Evolutionary conservation across 2,113 vertebrate species (phyloP).

Genomic region (Seriola aureovittata): DNA sequence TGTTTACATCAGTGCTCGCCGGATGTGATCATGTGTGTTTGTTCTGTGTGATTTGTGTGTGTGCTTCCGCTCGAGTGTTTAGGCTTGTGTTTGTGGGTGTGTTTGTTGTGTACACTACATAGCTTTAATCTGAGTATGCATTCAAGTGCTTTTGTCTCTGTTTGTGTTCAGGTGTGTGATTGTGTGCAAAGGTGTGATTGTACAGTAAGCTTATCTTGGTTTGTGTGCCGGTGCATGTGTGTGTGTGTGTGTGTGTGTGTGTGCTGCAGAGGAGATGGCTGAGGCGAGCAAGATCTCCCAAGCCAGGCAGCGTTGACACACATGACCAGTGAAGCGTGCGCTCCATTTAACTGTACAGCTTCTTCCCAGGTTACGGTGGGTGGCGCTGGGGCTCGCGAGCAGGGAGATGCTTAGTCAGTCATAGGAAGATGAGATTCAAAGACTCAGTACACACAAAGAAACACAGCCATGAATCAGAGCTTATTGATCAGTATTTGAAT

Average conservation of each 20-base stretch:
- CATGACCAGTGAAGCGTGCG: conserved; percentile 76
- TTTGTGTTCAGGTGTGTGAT: conserved; percentile 28
- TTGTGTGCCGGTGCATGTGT: conserved; percentile 30
- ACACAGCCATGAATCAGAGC: conserved; percentile 25
- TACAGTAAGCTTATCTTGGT: conserved; percentile 52
- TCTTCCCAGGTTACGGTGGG: conserved; percentile 61
- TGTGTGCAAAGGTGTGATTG: conserved; percentile 28
- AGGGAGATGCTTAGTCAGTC: conserved; percentile 41
- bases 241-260: not conserved
- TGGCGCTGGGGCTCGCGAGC: conserved; percentile 15
- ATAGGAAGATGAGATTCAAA: conserved; percentile 32
- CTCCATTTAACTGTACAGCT: conserved; percentile 77
- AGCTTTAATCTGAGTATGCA: conserved; percentile 27
- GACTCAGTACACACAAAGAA: conserved; percentile 23
- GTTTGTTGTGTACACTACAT: not conserved
- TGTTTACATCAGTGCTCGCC: conserved; percentile 36
- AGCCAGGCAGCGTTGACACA: conserved; percentile 68
- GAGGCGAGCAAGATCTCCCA: conserved; percentile 59
- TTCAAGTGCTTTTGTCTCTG: conserved; percentile 25
- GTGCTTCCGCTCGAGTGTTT: not conserved
- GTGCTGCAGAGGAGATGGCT: conserved; percentile 40
- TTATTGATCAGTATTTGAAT: conserved; percentile 42
- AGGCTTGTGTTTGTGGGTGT: conserved; percentile 1
- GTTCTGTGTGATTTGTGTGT: conserved; percentile 22
- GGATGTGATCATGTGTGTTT: conserved; percentile 31